Conservation (phyloP, 2,797 vertebrate genomes). For the Anniella stebbinsi region DNA sequence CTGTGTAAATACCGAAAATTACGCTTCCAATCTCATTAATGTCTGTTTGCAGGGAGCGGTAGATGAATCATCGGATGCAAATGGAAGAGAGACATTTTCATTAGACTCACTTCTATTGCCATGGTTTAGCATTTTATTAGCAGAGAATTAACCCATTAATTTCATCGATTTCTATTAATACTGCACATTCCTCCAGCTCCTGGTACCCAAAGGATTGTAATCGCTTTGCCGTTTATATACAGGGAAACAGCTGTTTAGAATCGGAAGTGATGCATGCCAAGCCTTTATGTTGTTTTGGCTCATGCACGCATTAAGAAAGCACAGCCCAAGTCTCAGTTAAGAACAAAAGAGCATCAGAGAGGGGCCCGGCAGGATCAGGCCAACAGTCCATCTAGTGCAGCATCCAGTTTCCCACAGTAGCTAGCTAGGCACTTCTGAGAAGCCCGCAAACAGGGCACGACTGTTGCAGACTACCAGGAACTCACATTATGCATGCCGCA, state of each 20-base stretch:
- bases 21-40: slow-evolving; percentile 62
- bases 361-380: background rate
- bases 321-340: slow-evolving; percentile 30
- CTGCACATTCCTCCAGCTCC: slow-evolving; percentile 38
- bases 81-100: slow-evolving; percentile 72
- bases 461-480: no score
- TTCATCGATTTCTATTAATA: slow-evolving; percentile 70
- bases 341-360: background rate
- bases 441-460: background rate
- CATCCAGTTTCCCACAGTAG: background rate
- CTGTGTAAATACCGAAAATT: slow-evolving; percentile 48
- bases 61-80: slow-evolving; percentile 72
- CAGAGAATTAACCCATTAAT: slow-evolving; percentile 73
- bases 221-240: slow-evolving; percentile 20
- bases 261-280: slow-evolving; percentile 28
- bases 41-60: slow-evolving; percentile 53
- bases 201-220: slow-evolving; percentile 17
- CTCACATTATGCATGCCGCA: background rate
- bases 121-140: slow-evolving; percentile 51
- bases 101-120: slow-evolving; percentile 65
- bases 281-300: slow-evolving; percentile 33
- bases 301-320: slow-evolving; percentile 52
- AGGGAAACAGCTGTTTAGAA: slow-evolving; percentile 67
- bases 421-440: background rate
- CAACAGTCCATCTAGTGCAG: background rate